Conservation (phyloP, 1,140 invertebrate species). For the Ladona fulva region DNA sequence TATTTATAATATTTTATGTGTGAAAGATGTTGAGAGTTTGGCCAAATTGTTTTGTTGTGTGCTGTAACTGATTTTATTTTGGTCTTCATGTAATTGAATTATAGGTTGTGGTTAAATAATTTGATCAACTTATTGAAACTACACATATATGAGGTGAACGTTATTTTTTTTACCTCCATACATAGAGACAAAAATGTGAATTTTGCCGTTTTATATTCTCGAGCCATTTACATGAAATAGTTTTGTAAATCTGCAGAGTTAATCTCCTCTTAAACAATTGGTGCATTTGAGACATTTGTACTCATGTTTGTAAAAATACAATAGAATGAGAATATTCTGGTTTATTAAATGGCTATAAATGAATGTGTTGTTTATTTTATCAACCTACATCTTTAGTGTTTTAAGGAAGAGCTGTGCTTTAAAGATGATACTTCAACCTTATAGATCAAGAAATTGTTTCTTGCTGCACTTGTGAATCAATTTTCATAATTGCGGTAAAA, state of each 20-base stretch:
- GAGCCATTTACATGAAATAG: background rate
- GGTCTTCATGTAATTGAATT: background rate
- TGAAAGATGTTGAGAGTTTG: background rate
- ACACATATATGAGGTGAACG: background rate
- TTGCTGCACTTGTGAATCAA: too few relatives aligned
- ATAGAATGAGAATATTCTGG: conserved; percentile 6
- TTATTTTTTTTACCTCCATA: background rate
- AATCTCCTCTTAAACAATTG: background rate
- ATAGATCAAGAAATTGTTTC: too few relatives aligned
- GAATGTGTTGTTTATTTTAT: background rate
- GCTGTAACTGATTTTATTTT: background rate
- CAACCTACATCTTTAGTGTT: too few relatives aligned
- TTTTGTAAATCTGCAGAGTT: conserved; percentile 10
- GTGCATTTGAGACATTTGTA: conserved; percentile 5
- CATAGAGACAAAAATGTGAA: background rate
- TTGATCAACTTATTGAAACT: background rate
- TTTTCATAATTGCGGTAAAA: too few relatives aligned
- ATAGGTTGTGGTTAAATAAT: background rate
- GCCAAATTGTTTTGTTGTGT: background rate
- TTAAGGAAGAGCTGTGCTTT: too few relatives aligned
- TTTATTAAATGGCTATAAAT: conserved; percentile 4
- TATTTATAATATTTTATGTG: background rate
- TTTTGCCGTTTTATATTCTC: conserved; percentile 3
- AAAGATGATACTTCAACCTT: too few relatives aligned
- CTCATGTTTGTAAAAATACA: background rate